phyloP scores from a whole-genome alignment of 2,797 vertebrate genomes.

The Amblyopsis hoosieri region DNA sequence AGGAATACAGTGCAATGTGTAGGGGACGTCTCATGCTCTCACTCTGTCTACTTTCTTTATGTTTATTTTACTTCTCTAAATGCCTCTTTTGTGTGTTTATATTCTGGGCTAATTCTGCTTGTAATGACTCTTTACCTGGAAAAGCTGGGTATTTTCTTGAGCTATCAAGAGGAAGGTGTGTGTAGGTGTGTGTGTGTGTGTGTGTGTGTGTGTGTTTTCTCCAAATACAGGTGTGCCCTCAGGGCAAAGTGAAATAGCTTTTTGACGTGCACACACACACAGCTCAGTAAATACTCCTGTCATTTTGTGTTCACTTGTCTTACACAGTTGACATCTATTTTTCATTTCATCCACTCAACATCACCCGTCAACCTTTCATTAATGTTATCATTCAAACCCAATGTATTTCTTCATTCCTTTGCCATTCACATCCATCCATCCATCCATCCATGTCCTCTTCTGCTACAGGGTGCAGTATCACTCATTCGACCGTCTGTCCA shows the following conservation, averaged over 20 bases:
- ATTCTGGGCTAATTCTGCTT: conserved; percentile 27
- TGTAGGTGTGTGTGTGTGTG: not conserved
- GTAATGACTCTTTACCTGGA: conserved; percentile 35
- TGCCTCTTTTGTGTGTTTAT: conserved; percentile 32
- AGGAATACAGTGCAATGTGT: conserved; percentile 28
- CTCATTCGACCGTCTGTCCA: conserved; percentile 80
- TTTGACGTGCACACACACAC: too few relatives aligned
- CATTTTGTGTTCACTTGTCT: too few relatives aligned
- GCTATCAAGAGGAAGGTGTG: conserved; percentile 18
- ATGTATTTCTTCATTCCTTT: conserved; percentile 11
- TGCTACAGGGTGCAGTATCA: conserved; percentile 72
- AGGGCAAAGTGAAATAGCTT: too few relatives aligned
- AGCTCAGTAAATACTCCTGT: too few relatives aligned
- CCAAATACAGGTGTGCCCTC: too few relatives aligned
- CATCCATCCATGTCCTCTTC: conserved; percentile 50
- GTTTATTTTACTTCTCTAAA: conserved; percentile 20
- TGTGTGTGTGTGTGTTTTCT: not conserved
- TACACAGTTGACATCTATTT: too few relatives aligned
- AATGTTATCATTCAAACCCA: conserved; percentile 8
- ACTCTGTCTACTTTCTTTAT: conserved; percentile 14
- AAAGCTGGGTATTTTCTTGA: conserved; percentile 28
- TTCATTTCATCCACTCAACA: conserved; percentile 2
- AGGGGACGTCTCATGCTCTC: conserved; percentile 24
- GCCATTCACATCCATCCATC: conserved; percentile 48
- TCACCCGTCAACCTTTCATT: not conserved